Evolutionary conservation across 92 coral and sea anemone genomes (phyloP), one percentile per base, ranked within the genome.

Genomic region (Porites cylindrica): DNA sequence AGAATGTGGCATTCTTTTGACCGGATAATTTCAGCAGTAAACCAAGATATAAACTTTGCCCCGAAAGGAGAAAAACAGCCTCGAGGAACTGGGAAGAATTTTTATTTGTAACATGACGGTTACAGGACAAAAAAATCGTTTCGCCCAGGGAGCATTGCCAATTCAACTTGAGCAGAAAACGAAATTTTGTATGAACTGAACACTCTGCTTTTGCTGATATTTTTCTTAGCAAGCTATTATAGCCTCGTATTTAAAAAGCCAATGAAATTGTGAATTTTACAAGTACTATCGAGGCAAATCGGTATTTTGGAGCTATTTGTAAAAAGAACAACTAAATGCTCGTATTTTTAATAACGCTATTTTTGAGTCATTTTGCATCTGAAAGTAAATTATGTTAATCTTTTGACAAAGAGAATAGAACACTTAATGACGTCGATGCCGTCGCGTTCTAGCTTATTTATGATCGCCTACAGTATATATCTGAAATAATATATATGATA

Each of bases 341-440:
- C 69, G 78, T 56, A 70, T 70, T 82, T 82, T 82, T 20, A n/a
- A 62, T 54, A 70, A 71, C 56, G 10, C 18, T 82, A 82, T 82
- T 70, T 80, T 71, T 82, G 32, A 70, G 24, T 10, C 47, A 75
- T 75, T 75, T 21, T 52, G 23, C 53, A 53, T 19, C 24, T 9
- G 64, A 71, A 67, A 70, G 56, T 77, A 20, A 19, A 59, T 70
- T 82, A 82, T 82, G 86, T 59, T 54, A 70, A 82, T 82, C 61
- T 54, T 20, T 56, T 70, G 59, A 52, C 43, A 71, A 74, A 32
- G 21, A 70, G 16, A 70, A n/a, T 7, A 24, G 7, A 24, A 13
- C 11, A 20, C 8, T 7, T 1, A 76, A 59, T 11, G 14, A 53
- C 51, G 47, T 38, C 47, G 47, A 38, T 38, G 38, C n/a, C 12